Evolutionary conservation across 2,888 invertebrate genomes (phyloP), one percentile per base, ranked within the genome.

Genomic region (Caenorhabditis parvicauda): DNA sequence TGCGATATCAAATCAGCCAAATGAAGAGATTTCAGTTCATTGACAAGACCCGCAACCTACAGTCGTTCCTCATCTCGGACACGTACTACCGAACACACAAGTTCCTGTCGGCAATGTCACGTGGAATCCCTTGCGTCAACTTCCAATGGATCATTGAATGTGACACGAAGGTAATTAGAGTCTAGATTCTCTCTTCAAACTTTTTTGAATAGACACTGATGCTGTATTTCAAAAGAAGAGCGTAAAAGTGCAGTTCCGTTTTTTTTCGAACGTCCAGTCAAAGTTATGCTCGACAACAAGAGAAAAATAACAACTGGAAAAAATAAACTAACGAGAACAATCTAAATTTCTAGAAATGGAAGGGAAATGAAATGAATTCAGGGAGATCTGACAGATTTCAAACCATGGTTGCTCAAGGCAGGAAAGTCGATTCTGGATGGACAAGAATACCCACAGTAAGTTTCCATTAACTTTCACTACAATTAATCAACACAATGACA

Each of bases 41-140:
- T n/a, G n/a, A n/a, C n/a, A n/a, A n/a, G n/a, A n/a, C n/a, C n/a
- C n/a, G n/a, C n/a, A n/a, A n/a, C n/a, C 51, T 22, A 2, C 47
- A 55, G 21, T 62, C 63, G 1, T 70, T 64, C 47, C 67, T 81
- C 27, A 65, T 90, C 53, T 87, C 89, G 0, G 88, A 89, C 7
- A 85, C 87, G 17, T 88, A 88, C 38, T 89, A 88, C 71, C 84
- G 87, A 51, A 90, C 90, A 0, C 87, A 88, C 9, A 89, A 89
- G 78, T 89, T 88, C 81, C 85, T 90, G 68, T 86, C 87, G 67
- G 88, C 88, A 67, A 80, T 90, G 38, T 88, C 89, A 0, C 86
- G 86, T 1, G 87, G 87, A 57, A 85, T 89, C 44, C 84, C 84
- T 1, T 86, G 87, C 5, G 83, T 89, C 3, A 87, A 87, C 41